Base-by-base conservation (phyloP, 2,113 vertebrate genomes). In the Stomatorhinus ivindoensis region DNA sequence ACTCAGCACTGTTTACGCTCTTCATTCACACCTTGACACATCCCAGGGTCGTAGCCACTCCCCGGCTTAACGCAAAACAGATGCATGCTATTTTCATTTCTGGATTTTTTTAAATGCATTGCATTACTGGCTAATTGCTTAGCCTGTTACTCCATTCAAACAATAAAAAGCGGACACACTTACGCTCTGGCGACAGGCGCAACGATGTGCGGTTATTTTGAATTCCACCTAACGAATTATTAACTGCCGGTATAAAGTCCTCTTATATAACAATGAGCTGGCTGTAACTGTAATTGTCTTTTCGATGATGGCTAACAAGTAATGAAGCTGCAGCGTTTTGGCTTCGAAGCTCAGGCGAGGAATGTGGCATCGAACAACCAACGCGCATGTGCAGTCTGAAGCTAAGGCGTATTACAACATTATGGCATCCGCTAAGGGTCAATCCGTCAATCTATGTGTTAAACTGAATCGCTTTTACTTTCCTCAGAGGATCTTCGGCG, bases 291-390 rank as follows among this genome's bases (percentile, higher is more conserved):
- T 35, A 53, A 46, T 10, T 15, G 50, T 90, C 27, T 88, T 88
- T 83, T 39, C 9, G 46, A 46, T 39, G 53, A 4, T 58, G 83
- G 13, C 50, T 24, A 89, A 17, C 88, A 53, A 89, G 80, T 44
- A 87, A 80, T 48, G 35, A 88, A 88, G 42, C 21, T 10, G 47
- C 69, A 89, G 86, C 61, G 85, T 61, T 42, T 91, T 88, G 53
- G 89, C 90, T 92, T 44, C 85, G 86, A 86, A 35, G 88, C 90
- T 89, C 93, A 95, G 93, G 95, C 95, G 95, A 94, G 95, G 95
- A 96, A 96, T 96, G 95, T 94, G 91, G 91, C 88, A 88, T 53
- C 21, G 86, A 50, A 65, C 46, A 35, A 19, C 21, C 3, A 1
- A 15, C 91, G 92, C 94, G 95, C 96, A 94, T 92, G 95, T 92